Evolutionary conservation across 1,140 invertebrate genomes (phyloP), one percentile per base, ranked within the genome.

Genomic region (Dolichoris vasculosae): DNA sequence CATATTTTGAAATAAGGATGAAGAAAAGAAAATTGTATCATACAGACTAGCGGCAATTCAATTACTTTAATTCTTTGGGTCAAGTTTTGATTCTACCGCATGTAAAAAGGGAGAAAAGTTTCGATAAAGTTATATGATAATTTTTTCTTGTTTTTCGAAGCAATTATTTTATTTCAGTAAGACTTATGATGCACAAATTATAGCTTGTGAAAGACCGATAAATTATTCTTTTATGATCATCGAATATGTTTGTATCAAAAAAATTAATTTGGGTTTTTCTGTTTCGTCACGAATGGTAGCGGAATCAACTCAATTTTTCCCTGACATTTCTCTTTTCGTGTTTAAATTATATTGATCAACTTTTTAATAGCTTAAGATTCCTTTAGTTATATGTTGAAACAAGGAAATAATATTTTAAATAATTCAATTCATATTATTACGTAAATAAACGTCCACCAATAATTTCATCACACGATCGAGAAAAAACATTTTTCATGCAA

Each of bases 141-240:
- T 77, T 32, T 35, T 77, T 77, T 77, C 30, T 30, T 55, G 15
- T 35, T 55, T 77, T 77, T 77, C 46, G 35, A 77, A 77, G 75
- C 75, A 55, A 77, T 77, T 77, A 77, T 77, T 77, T 77, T 77
- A 77, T 55, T 55, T 75, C 30, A 55, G 46, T 43, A 43, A 30
- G 75, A 35, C 75, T 48, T 55, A 35, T 32, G 78, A 67, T 55
- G 59, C 30, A 67, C 55, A 80, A 80, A 67, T 80, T 80, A 43
- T 46, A 67, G 59, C 78, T 80, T 67, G 59, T 32, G 78, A 67
- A 67, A 80, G 55, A 67, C 35, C 59, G 59, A 64, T 80, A 69
- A 81, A 81, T 81, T 81, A 81, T 69, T 43, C 9, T 81, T 30
- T 69, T 51, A 69, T 30, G n/a, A 81, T 64, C 35, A 30, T 59